A percentile compares a stretch with the other conserved stretches of the same genome.
Conservation (phyloP, 2,888 invertebrate species). For the Drosophila setosimentum region DNA sequence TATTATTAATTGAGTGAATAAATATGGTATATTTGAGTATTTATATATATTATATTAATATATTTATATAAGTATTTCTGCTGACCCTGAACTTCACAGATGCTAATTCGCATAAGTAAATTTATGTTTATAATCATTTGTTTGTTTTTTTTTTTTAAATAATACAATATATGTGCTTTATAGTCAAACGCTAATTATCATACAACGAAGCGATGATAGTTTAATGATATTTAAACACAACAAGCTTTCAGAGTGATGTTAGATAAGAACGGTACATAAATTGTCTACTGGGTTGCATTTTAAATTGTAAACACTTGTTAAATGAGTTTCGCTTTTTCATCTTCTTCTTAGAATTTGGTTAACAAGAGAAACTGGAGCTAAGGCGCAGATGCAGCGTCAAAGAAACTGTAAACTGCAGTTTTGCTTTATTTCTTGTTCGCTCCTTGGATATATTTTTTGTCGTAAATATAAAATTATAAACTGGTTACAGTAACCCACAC, state of each 20-base stretch:
- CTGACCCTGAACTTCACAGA: slow-evolving; percentile 27
- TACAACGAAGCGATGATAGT: slow-evolving; percentile 20
- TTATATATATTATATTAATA: neutral
- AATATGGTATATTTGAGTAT: neutral
- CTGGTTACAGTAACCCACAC: slow-evolving; percentile 64
- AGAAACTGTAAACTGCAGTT: slow-evolving; percentile 25
- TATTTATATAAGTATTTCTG: neutral
- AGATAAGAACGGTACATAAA: slow-evolving; percentile 23
- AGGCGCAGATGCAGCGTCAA: slow-evolving; percentile 10
- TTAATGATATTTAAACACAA: slow-evolving; percentile 15
- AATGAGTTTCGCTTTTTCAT: neutral
- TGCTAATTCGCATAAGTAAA: slow-evolving; percentile 27
- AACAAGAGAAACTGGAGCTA: neutral
- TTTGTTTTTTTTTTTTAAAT: slow-evolving; percentile 4
- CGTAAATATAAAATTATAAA: slow-evolving; percentile 25
- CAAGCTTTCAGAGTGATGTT: neutral
- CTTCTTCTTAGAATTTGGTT: slow-evolving; percentile 10
- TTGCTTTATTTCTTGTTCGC: slow-evolving; percentile 19
- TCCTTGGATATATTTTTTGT: slow-evolving; percentile 2
- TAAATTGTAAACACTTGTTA: slow-evolving; percentile 35
- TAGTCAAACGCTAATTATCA: slow-evolving; percentile 32
- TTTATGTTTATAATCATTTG: slow-evolving; percentile 10
- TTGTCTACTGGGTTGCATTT: slow-evolving; percentile 4
- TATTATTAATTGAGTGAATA: too few relatives aligned
- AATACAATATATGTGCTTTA: slow-evolving; percentile 33